A percentile compares a stretch with the other conserved stretches of the same genome.
Evolutionary conservation across 30 jellyfish, hydroid and myxozoan genomes (phyloP).

Genomic region (Clytia hemisphaerica): DNA sequence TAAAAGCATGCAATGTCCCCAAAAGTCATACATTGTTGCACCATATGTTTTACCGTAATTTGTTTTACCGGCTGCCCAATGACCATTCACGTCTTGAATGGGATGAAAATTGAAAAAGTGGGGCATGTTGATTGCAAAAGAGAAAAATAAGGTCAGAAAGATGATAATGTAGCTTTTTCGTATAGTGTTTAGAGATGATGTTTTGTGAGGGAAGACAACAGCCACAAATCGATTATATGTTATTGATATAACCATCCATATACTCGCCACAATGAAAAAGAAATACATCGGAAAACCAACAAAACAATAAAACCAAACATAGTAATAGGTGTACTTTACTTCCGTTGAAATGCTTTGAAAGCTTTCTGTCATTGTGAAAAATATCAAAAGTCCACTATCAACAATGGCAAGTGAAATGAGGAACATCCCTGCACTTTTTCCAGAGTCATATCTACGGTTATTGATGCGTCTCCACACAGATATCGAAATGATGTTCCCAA

Average conservation of each 20-base stretch:
- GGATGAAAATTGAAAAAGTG: slow-evolving; percentile 71
- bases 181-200: slow-evolving; percentile 32
- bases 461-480: slow-evolving; percentile 57
- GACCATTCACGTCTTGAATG: background rate
- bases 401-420: slow-evolving; percentile 52
- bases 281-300: slow-evolving; percentile 73
- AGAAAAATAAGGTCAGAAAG: slow-evolving; percentile 33
- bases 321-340: background rate
- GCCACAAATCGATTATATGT: slow-evolving; percentile 61
- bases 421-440: slow-evolving; percentile 54
- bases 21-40: slow-evolving; percentile 57
- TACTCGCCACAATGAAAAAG: slow-evolving; percentile 63
- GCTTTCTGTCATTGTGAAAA: slow-evolving; percentile 62
- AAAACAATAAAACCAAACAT: slow-evolving; percentile 33
- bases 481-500: slow-evolving; percentile 70
- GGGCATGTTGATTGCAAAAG: slow-evolving; percentile 60
- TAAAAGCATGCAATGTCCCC: slow-evolving; percentile 81
- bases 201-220: slow-evolving; percentile 52
- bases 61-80: slow-evolving; percentile 7
- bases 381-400: slow-evolving; percentile 69
- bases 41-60: slow-evolving; percentile 40
- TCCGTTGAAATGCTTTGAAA: slow-evolving; percentile 13
- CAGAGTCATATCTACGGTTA: slow-evolving; percentile 54
- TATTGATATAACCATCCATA: slow-evolving; percentile 67
- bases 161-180: slow-evolving; percentile 35